phyloP scores from a whole-genome alignment of 1,140 invertebrate genomes.

The Aethina tumida region DNA sequence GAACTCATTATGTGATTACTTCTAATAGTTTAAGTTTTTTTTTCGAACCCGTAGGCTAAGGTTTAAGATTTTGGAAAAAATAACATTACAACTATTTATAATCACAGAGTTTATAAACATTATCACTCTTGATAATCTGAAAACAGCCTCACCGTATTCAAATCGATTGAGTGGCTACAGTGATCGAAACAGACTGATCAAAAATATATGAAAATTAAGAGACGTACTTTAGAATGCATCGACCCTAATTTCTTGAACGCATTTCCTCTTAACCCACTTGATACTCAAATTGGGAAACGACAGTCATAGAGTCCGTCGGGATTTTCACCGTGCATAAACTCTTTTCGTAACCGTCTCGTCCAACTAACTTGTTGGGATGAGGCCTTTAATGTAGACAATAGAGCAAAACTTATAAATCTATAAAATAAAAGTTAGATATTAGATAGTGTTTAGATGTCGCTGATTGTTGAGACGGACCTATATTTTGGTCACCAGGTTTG shows the following conservation, averaged over 20 bases:
- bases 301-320: conserved; percentile 58
- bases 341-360: conserved; percentile 80
- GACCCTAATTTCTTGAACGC: conserved; percentile 80
- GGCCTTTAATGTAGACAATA: conserved; percentile 43
- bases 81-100: too few species aligned
- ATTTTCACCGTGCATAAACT: conserved; percentile 84
- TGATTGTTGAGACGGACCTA: too few species aligned
- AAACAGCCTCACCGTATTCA: conserved; percentile 85
- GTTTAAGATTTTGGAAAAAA: too few species aligned
- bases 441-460: too few species aligned
- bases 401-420: too few species aligned
- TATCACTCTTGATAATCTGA: too few species aligned
- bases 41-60: too few species aligned
- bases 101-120: too few species aligned
- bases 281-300: conserved; percentile 88
- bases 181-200: conserved; percentile 79
- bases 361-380: conserved; percentile 94
- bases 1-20: too few species aligned
- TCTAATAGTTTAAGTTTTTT: too few species aligned
- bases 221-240: conserved; percentile 90
- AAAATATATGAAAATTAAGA: conserved; percentile 11
- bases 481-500: too few species aligned
- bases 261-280: conserved; percentile 92
- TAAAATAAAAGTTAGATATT: too few species aligned
- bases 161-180: conserved; percentile 74